These are phyloP conservation scores for Leucophora obtusa DNA, from an alignment of 2,888 invertebrate species.

Conservation along the genomic window DNA sequence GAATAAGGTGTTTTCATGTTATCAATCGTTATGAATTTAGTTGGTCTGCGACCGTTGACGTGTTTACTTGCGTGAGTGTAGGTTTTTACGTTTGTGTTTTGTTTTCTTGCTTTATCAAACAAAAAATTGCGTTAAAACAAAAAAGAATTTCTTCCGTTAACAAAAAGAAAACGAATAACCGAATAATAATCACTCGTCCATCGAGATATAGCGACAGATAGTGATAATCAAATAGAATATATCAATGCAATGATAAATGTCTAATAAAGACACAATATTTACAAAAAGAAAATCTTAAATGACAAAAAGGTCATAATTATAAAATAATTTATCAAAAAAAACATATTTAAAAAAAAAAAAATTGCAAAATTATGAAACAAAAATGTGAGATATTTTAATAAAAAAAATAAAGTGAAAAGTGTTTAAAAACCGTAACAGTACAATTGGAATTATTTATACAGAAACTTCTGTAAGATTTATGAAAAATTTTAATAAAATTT, in stretches of 20 bases:
- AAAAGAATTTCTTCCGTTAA: conserved; percentile 40
- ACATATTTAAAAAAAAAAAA: not conserved
- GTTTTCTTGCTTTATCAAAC: conserved; percentile 31
- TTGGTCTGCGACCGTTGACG: conserved; percentile 79
- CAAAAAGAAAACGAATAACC: conserved; percentile 22
- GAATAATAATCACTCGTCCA: not conserved
- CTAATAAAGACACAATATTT: not conserved
- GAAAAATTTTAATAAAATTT: not conserved
- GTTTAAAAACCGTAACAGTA: not conserved
- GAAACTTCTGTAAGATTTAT: conserved; percentile 1
- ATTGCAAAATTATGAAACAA: not conserved
- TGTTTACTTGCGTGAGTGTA: conserved; percentile 62
- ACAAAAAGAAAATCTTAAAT: not conserved
- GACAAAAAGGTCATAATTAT: conserved; percentile 5
- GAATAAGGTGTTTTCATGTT: conserved; percentile 68
- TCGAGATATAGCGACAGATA: not conserved
- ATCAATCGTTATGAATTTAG: conserved; percentile 71
- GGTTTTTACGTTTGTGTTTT: conserved; percentile 66
- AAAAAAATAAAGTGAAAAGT: not conserved
- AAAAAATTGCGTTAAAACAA: conserved; percentile 45
- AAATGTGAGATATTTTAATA: not conserved
- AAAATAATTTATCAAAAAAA: not conserved
- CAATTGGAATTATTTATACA: not conserved
- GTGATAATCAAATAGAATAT: not conserved
- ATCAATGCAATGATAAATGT: not conserved